Evolutionary conservation across 2,888 invertebrate species (phyloP).

Genomic region (Podabrus alpinus): DNA sequence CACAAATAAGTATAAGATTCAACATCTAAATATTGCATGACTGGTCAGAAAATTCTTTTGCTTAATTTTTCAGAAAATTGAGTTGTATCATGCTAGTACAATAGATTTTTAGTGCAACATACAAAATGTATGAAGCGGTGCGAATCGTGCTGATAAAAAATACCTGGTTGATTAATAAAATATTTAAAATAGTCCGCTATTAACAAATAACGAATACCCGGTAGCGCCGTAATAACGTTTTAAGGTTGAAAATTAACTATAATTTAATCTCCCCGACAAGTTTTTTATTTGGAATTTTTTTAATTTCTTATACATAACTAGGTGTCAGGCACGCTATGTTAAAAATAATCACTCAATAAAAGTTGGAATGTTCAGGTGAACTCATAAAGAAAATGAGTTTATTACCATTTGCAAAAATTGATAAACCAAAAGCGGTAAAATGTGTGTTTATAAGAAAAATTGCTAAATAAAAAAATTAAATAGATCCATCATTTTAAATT

Average conservation of each 20-base stretch:
- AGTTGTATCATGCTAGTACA: constrained; percentile 37
- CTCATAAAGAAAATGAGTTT: constrained; percentile 41
- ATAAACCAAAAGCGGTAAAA: constrained; percentile 26
- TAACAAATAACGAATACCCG: constrained; percentile 26
- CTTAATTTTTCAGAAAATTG: constrained; percentile 37
- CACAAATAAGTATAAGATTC: constrained; percentile 25
- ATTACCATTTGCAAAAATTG: constrained; percentile 29
- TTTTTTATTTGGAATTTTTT: constrained; percentile 36
- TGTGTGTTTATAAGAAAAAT: constrained; percentile 19
- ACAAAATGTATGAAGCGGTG: constrained; percentile 9
- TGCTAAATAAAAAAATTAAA: too few species aligned
- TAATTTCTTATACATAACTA: constrained; percentile 42
- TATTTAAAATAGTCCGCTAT: constrained; percentile 24
- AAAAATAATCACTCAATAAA: constrained; percentile 46
- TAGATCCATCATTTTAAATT: too few species aligned
- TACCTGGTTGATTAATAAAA: background rate
- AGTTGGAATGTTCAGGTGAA: constrained; percentile 35
- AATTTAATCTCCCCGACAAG: constrained; percentile 39
- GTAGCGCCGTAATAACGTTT: constrained; percentile 41
- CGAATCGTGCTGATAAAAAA: background rate
- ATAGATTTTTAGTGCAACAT: constrained; percentile 15
- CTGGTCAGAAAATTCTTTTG: constrained; percentile 30
- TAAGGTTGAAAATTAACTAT: constrained; percentile 41
- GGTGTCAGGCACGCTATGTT: constrained; percentile 43
- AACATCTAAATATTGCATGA: constrained; percentile 31